Evolutionary conservation across 1,140 invertebrate genomes (phyloP).

Genomic region (Plectus sambesii): DNA sequence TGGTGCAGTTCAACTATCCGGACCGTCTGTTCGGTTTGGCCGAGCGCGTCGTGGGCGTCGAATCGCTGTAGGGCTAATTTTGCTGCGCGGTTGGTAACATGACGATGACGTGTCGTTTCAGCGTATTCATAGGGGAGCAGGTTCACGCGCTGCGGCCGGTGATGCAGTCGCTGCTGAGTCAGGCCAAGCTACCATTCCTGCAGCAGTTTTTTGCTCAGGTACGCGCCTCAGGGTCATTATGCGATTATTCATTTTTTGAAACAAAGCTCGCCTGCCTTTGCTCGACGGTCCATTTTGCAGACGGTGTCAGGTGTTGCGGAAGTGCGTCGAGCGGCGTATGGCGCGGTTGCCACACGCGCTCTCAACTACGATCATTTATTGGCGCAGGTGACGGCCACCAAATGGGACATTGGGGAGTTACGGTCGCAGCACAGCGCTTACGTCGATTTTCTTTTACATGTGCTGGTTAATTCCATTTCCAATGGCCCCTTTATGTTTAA

Average conservation of each 20-base stretch:
- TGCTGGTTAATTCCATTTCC: conserved; percentile 28
- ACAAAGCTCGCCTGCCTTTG: background rate
- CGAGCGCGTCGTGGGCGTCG: conserved; percentile 75
- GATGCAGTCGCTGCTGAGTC: conserved; percentile 53
- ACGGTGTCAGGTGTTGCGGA: conserved; percentile 52
- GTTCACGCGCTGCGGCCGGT: conserved; percentile 69
- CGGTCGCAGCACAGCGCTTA: conserved; percentile 87
- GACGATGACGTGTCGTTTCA: conserved; percentile 34
- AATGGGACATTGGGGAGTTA: conserved; percentile 86
- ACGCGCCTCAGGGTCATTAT: no score
- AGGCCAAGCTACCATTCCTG: conserved; percentile 42
- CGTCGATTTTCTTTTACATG: conserved; percentile 53
- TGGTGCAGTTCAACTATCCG: conserved; percentile 60
- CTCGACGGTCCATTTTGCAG: conserved; percentile 30
- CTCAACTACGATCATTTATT: conserved; percentile 70
- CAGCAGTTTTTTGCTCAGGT: conserved; percentile 35
- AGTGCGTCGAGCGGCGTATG: conserved; percentile 69
- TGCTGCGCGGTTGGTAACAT: conserved; percentile 4
- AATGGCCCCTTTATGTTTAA: background rate
- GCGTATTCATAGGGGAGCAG: conserved; percentile 72
- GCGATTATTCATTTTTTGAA: conserved; percentile 1
- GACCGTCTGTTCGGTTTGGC: conserved; percentile 66
- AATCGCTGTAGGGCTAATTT: conserved; percentile 60
- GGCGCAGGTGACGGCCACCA: conserved; percentile 66
- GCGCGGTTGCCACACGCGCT: conserved; percentile 63